These are phyloP conservation scores for Cygnus buccinator DNA, from an alignment of 2,113 vertebrate genomes.

Conservation along the genomic window DNA sequence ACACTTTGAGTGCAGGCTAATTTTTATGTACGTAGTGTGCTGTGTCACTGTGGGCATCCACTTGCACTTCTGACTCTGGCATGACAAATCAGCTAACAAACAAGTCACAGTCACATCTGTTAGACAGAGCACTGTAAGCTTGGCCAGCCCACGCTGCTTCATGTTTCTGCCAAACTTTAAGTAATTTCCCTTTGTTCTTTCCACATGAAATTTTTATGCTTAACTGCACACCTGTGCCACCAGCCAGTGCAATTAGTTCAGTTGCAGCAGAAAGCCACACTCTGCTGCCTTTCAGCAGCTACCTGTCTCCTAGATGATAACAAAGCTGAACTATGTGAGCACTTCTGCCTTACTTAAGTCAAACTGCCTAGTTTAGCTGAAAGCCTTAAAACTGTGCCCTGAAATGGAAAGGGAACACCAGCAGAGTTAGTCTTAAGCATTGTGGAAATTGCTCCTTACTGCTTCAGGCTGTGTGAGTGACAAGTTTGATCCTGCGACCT, in stretches of 20 bases:
- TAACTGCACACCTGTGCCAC: neutral
- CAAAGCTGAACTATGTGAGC: neutral
- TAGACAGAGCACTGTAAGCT: neutral
- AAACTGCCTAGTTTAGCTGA: neutral
- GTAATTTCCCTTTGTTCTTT: neutral
- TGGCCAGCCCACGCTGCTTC: neutral
- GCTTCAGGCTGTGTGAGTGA: neutral
- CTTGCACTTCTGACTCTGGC: neutral
- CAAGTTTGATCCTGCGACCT: neutral
- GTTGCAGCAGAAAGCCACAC: neutral
- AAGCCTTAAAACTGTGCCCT: neutral
- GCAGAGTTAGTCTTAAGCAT: neutral
- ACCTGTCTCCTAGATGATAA: neutral
- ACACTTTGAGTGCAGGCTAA: neutral
- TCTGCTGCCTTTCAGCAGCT: neutral
- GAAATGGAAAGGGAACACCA: neutral
- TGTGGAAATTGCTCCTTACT: neutral
- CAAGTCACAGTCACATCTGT: neutral
- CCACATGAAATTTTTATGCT: neutral
- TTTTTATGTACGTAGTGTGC: neutral
- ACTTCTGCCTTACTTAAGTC: neutral
- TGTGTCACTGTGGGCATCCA: neutral
- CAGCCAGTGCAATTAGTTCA: neutral
- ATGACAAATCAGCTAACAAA: neutral
- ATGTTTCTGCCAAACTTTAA: neutral